Evolutionary conservation across 2,888 invertebrate genomes (phyloP), one percentile per base, ranked within the genome.

Genomic region (Leptarthrus brevirostris): DNA sequence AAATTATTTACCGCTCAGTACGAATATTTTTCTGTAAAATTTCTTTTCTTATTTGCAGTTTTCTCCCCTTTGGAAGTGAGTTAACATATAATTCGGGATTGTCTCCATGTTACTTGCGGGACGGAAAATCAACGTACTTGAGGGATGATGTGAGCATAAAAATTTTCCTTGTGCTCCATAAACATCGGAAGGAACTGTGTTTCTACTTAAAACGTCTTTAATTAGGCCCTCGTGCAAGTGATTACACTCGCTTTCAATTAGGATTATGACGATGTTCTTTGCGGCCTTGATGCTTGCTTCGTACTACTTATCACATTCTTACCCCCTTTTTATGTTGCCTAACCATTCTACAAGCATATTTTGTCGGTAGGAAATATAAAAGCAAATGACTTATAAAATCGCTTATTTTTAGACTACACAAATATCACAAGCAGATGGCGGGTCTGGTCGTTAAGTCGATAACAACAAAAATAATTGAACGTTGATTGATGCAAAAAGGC

Each of bases 171-270:
- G 2, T 5, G 24, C 30, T 0, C 24, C 6, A 8, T 6, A 8
- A 12, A 16, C 56, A 10, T 8, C 26, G 16, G 26, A 26, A 30
- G 16, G n/a, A 56, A 16, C 16, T 26, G n/a, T 12, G n/a, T 26
- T 10, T 56, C 24, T 56, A 56, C 26, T 56, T 56, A 3, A 30
- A 56, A 26, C 30, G 30, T 26, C 56, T 56, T 56, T 26, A 56
- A 56, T 56, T 56, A 56, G 56, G 30, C n/a, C 5, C 10, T 14
- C 56, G 24, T 14, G n/a, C 56, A 34, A 56, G 26, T 56, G 34
- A 56, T 56, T 56, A 30, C 56, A 16, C 14, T 56, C 56, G 26
- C 56, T 56, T 56, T 56, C 56, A 56, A 56, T 56, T 56, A 56
- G 56, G 30, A 16, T 14, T 56, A 30, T 30, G 56, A 56, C 56